These are phyloP conservation scores for Neotoxoptera formosana DNA, from an alignment of 1,140 invertebrate species.

Conservation along the genomic window DNA sequence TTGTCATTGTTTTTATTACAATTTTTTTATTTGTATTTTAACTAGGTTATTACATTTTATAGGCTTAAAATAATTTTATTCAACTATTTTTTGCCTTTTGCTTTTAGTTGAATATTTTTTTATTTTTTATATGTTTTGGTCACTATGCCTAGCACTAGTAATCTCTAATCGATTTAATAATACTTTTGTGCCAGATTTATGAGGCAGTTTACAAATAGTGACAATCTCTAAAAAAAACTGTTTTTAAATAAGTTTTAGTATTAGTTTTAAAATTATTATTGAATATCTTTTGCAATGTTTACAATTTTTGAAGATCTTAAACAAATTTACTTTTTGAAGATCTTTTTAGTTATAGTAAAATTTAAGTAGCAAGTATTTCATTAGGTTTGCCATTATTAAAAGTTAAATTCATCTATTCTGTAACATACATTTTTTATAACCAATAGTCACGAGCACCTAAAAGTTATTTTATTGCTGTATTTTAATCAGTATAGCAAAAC, in stretches of 20 bases:
- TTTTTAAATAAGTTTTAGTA: not conserved
- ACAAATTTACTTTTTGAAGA: not conserved
- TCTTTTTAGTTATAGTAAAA: not conserved
- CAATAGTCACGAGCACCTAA: not conserved
- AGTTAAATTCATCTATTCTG: not conserved
- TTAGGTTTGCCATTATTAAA: not conserved
- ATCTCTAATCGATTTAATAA: not conserved
- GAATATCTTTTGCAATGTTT: not conserved
- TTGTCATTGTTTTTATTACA: not conserved
- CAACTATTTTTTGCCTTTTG: not conserved
- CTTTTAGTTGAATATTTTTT: not conserved
- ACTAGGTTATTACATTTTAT: not conserved
- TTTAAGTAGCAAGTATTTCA: not conserved
- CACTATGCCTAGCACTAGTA: not conserved
- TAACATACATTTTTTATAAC: not conserved
- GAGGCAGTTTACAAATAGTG: not conserved
- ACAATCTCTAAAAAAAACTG: constrained; percentile 28
- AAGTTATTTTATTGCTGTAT: not conserved
- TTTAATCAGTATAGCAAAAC: not conserved
- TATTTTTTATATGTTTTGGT: not conserved
- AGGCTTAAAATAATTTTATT: not conserved
- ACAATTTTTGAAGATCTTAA: not conserved
- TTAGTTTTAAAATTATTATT: not conserved
- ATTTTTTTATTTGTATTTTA: not conserved
- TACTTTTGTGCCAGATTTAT: not conserved